Conservation (phyloP, 2,888 invertebrate genomes). For the Clistopyga incitator region DNA sequence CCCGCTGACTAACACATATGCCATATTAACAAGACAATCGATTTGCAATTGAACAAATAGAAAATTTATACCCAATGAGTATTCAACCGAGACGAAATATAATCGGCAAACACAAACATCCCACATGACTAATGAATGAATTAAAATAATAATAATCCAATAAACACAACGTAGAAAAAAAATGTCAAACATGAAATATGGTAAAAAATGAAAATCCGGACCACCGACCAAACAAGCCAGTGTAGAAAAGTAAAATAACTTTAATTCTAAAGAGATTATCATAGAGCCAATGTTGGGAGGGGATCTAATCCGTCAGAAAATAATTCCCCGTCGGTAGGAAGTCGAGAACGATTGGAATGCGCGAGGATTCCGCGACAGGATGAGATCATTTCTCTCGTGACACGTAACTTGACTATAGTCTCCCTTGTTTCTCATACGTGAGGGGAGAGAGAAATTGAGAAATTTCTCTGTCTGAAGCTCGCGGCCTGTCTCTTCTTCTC, state of each 20-base stretch:
- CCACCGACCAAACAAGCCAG: background rate
- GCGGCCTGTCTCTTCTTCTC: slow-evolving; percentile 44
- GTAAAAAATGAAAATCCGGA: no score
- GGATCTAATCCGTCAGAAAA: slow-evolving; percentile 44
- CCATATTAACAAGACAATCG: no score
- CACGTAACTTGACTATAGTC: slow-evolving; percentile 44
- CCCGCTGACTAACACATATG: no score
- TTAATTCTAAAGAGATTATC: slow-evolving; percentile 26
- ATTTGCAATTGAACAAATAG: no score
- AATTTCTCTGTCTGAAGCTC: slow-evolving; percentile 48
- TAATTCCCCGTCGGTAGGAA: slow-evolving; percentile 40
- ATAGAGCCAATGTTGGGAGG: slow-evolving; percentile 12
- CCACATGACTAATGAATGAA: no score
- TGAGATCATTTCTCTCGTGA: slow-evolving; percentile 60
- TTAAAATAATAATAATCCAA: no score
- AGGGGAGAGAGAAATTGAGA: slow-evolving; percentile 47
- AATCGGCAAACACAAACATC: no score
- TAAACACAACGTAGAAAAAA: no score
- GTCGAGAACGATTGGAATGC: slow-evolving; percentile 52
- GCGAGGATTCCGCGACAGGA: slow-evolving; percentile 43
- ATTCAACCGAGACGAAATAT: no score
- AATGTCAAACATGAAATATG: no score
- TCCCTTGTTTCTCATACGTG: slow-evolving; percentile 60
- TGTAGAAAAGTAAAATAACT: slow-evolving; percentile 1
- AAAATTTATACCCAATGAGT: no score